Evolutionary conservation across 1,140 invertebrate genomes (phyloP), one percentile per base, ranked within the genome.

Genomic region (Pemphigus obesinymphae): DNA sequence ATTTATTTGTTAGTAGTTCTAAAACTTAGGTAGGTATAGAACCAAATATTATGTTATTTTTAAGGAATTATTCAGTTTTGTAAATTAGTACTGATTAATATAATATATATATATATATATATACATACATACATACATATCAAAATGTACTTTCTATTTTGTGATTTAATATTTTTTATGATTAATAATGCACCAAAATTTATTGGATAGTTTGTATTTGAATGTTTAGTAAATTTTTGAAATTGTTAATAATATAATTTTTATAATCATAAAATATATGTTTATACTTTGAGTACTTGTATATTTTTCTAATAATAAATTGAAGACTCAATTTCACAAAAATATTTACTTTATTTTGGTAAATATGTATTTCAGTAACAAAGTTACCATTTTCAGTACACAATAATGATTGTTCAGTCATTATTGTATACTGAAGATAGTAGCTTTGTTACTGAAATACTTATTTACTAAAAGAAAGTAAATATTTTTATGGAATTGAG

Each of bases 11-110:
- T 61, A 26, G 15, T 58, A 63, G 15, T 23, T 17, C 40, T 78
- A 40, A 29, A 6, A 73, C 17, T 50, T 50, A 29, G 45, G 11
- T 31, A 73, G 34, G 17, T 31, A 73, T 20, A 43, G 37, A 80
- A 80, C 55, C 34, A 80, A 80, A 80, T 58, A 58, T 13, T 55
- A 31, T 48, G 23, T 72, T 72, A 72, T 43, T 70, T 45, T 26
- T 43, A 45, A 45, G 37, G 6, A 70, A 70, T 45, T 31, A 70
- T 72, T 55, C n/a, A 8, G 15, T 13, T 72, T 31, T 48, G 26
- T 48, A 72, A 48, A 72, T 72, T 48, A 72, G 48, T 48, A 48
- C 48, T 72, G 2, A 20, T 17, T 2, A 31, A 72, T 48, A 72
- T 72, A 72, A 29, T 72, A 68, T 40, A 40, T 23, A 5, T 70